phyloP scores from a whole-genome alignment of 2,888 invertebrate genomes.

The Heliconius cydno region DNA sequence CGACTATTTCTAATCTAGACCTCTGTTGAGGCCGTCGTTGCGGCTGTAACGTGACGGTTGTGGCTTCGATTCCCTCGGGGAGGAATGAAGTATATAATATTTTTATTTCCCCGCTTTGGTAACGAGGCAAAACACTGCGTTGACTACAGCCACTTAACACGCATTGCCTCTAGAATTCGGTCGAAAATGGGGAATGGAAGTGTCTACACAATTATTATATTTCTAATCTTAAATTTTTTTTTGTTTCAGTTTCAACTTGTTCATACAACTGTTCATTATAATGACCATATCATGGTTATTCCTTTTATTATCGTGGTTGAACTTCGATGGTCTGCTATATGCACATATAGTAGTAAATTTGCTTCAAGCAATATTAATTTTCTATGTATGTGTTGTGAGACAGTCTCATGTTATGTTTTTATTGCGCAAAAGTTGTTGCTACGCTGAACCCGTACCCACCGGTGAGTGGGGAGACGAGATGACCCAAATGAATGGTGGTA shows the following conservation, averaged over 20 bases:
- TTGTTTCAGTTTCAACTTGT: slow-evolving; percentile 89
- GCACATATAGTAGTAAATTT: slow-evolving; percentile 90
- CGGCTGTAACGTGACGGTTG: no score
- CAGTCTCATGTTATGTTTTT: slow-evolving; percentile 92
- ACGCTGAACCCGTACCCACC: slow-evolving; percentile 87
- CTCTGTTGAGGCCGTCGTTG: no score
- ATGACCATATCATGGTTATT: slow-evolving; percentile 92
- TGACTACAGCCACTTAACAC: no score
- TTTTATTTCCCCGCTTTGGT: no score
- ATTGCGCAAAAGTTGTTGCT: slow-evolving; percentile 91
- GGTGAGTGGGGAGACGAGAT: slow-evolving; percentile 96
- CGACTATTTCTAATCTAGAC: neutral
- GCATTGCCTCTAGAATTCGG: no score
- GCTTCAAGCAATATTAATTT: slow-evolving; percentile 88
- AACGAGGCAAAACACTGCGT: no score
- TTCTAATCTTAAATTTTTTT: slow-evolving; percentile 28
- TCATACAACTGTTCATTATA: slow-evolving; percentile 87
- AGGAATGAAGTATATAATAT: no score
- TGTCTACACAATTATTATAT: no score
- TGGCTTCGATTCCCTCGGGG: no score
- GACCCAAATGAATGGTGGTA: slow-evolving; percentile 91
- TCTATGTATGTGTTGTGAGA: slow-evolving; percentile 90
- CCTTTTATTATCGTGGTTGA: slow-evolving; percentile 89
- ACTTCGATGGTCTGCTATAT: slow-evolving; percentile 88
- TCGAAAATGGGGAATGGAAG: no score